Percentiles rank a stretch among this genome's conserved stretches.
Evolutionary conservation across 2,888 invertebrate species (phyloP).

Genomic region (Chymomyza fuscimana): DNA sequence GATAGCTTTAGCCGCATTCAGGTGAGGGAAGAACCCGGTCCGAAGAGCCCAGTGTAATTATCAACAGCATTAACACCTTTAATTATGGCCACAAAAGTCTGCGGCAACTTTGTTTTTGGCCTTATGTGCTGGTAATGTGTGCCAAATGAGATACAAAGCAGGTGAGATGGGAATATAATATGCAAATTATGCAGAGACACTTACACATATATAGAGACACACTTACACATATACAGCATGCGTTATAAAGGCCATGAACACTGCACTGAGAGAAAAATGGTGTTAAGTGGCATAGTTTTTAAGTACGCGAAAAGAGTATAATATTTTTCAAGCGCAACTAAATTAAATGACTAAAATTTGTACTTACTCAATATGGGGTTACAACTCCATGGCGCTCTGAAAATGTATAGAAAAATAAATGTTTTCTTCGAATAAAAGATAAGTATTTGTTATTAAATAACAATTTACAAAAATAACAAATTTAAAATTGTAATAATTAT

Average conservation of each 20-base stretch:
- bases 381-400: no score
- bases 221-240: not conserved
- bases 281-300: no score
- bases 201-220: not conserved
- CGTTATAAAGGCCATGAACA: slow-evolving; percentile 2
- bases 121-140: slow-evolving; percentile 51
- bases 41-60: slow-evolving; percentile 53
- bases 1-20: slow-evolving; percentile 38
- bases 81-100: slow-evolving; percentile 56
- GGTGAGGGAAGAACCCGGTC: slow-evolving; percentile 11
- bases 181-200: slow-evolving; percentile 42
- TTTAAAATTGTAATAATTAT: no score
- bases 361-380: no score
- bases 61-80: slow-evolving; percentile 72
- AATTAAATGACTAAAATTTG: no score
- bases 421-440: no score
- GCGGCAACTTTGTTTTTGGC: slow-evolving; percentile 11
- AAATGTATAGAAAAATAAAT: no score
- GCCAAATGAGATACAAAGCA: slow-evolving; percentile 37
- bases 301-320: no score
- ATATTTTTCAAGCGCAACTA: no score
- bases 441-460: no score
- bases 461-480: no score
- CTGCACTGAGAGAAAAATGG: no score
- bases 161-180: slow-evolving; percentile 37